Base-by-base conservation (phyloP, 1,140 invertebrate species). In the Saccostrea cuccullata region DNA sequence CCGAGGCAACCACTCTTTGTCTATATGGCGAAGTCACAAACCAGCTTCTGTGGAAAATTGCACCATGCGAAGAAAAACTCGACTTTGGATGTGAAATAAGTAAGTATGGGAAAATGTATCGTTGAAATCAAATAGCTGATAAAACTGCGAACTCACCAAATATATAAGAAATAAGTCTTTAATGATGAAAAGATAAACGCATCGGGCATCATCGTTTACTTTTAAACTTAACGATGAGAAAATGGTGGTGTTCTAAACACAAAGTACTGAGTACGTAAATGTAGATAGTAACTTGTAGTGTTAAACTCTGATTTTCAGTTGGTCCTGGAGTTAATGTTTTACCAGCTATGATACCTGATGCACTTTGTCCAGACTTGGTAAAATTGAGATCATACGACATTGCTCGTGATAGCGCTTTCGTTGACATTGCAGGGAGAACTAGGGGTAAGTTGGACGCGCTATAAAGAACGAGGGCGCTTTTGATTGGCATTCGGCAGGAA, bases 31-130 rank as follows among this genome's bases (percentile, higher is more conserved):
- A 87, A 12, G 56, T 87, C 5, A 67, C 55, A 11, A 55, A 84
- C 20, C 20, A 84, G n/a, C 47, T 87, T n/a, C 20, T n/a, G 47
- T 87, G 86, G 86, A 82, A 55, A 56, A 47, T 87, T 3, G 17
- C 26, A n/a, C 47, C 47, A 4, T 87, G 86, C 60, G 11, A 60
- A 9, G 86, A 87, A 67, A 87, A 87, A 30, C 13, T 83, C 23
- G 73, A 82, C 15, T 87, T 83, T n/a, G 82, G 82, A 11, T 87
- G 86, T 58, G 82, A 87, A 84, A 84, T 84, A 9, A 56, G 82
- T 84, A 55, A 55, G 82, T 84, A 23, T 83, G 47, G 5, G 47
- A 9, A 47, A 47, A 47, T 8, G 1, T 47, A 47, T 47, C 47
- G 47, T 47, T 47, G 47, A 9, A 47, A 47, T 47, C 47, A 8